These are phyloP conservation scores for Planococcus citri DNA, from an alignment of 1,140 invertebrate genomes.

Conservation along the genomic window DNA sequence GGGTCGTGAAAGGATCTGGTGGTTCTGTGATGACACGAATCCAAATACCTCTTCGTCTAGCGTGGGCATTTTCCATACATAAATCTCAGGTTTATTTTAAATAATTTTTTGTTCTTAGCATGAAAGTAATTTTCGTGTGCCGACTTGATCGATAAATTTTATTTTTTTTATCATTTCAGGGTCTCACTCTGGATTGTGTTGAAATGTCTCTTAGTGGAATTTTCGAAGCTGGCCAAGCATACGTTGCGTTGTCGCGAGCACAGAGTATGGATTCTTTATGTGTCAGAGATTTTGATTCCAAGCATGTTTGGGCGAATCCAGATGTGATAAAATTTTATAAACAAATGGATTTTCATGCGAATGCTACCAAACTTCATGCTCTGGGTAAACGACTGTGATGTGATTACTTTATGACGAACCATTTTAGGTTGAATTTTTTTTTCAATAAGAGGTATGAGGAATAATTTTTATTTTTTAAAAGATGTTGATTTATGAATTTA, in stretches of 20 bases:
- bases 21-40: constrained; percentile 52
- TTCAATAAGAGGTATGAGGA: too few relatives aligned
- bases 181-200: constrained; percentile 86
- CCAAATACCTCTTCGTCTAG: constrained; percentile 77
- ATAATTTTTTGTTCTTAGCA: too few relatives aligned
- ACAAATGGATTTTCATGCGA: constrained; percentile 19
- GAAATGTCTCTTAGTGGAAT: constrained; percentile 82
- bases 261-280: constrained; percentile 70
- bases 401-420: too few relatives aligned
- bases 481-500: too few relatives aligned
- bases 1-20: constrained; percentile 59
- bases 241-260: constrained; percentile 85
- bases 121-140: too few relatives aligned
- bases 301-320: constrained; percentile 78
- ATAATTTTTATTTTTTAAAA: too few relatives aligned
- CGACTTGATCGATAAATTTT: too few relatives aligned
- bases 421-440: too few relatives aligned
- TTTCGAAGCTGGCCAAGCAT: constrained; percentile 91
- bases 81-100: constrained; percentile 54
- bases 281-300: constrained; percentile 73
- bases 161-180: constrained; percentile 47
- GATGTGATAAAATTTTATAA: constrained; percentile 73
- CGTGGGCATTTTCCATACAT: constrained; percentile 96
- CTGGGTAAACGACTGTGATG: constrained; percentile 1
- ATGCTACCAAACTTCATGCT: constrained; percentile 12